phyloP scores from a whole-genome alignment of 2,113 vertebrate species.

The Glareola pratincola region DNA sequence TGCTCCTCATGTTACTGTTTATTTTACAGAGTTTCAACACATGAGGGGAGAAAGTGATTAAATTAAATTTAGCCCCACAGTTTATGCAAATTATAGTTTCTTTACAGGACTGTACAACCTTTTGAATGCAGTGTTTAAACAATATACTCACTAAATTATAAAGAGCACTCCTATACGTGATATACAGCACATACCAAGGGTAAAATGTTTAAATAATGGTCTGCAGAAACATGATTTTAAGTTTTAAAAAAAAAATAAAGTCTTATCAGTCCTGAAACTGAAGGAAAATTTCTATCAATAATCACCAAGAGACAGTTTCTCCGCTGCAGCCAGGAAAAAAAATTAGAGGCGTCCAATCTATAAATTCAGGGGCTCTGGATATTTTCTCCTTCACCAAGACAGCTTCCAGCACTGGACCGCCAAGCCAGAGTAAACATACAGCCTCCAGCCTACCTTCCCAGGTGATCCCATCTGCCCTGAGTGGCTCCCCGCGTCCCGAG shows the following conservation, averaged over 20 bases:
- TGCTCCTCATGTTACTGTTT: neutral
- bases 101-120: neutral
- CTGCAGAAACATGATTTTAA: neutral
- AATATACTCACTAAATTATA: neutral
- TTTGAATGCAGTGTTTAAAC: neutral
- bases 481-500: neutral
- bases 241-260: neutral
- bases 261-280: neutral
- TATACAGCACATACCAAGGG: neutral
- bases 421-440: neutral
- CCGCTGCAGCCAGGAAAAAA: neutral
- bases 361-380: slow-evolving; percentile 4
- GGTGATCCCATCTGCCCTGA: neutral
- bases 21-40: neutral
- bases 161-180: neutral
- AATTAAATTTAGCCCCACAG: neutral
- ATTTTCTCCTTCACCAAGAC: neutral
- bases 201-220: neutral
- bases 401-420: neutral
- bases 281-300: neutral
- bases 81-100: neutral
- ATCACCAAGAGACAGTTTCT: neutral
- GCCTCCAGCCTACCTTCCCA: neutral
- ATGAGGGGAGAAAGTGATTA: neutral
- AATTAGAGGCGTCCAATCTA: neutral